Evolutionary conservation across 1,140 invertebrate species (phyloP).

Genomic region (Drosophila tristis): DNA sequence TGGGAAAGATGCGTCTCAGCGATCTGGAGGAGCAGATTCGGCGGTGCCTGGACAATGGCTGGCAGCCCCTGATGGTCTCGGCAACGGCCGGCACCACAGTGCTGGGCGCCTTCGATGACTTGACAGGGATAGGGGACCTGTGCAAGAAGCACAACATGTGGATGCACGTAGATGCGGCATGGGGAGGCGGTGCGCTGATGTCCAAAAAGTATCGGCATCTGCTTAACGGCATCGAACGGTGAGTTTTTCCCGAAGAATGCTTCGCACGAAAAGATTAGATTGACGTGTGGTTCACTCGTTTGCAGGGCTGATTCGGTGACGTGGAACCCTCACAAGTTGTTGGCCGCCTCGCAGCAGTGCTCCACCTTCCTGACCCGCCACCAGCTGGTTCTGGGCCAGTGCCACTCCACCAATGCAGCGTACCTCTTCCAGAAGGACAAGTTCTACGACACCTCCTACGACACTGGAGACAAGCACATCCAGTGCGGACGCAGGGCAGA

Average conservation of each 20-base stretch:
- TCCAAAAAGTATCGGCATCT: slow-evolving; percentile 91
- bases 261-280: neutral
- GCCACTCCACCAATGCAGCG: slow-evolving; percentile 90
- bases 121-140: slow-evolving; percentile 91
- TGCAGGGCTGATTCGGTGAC: slow-evolving; percentile 97
- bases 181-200: slow-evolving; percentile 95
- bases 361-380: slow-evolving; percentile 94
- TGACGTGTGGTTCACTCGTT: slow-evolving; percentile 16
- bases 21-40: slow-evolving; percentile 90
- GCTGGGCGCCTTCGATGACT: slow-evolving; percentile 93
- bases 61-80: slow-evolving; percentile 93
- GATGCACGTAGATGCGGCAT: slow-evolving; percentile 98
- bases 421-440: slow-evolving; percentile 99
- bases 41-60: slow-evolving; percentile 88
- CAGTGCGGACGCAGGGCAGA: slow-evolving; percentile 95
- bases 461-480: slow-evolving; percentile 97
- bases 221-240: slow-evolving; percentile 91
- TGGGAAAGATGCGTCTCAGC: slow-evolving; percentile 91
- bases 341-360: slow-evolving; percentile 98
- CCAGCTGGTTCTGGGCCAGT: slow-evolving; percentile 87
- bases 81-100: slow-evolving; percentile 95
- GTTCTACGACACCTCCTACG: slow-evolving; percentile 96
- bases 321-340: slow-evolving; percentile 99
- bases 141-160: slow-evolving; percentile 94
- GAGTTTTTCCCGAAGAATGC: slow-evolving; percentile 55